Percentiles rank a stretch among this genome's conserved stretches.
Conservation (phyloP, 2,797 vertebrate species). For the Gymnodraco acuticeps region DNA sequence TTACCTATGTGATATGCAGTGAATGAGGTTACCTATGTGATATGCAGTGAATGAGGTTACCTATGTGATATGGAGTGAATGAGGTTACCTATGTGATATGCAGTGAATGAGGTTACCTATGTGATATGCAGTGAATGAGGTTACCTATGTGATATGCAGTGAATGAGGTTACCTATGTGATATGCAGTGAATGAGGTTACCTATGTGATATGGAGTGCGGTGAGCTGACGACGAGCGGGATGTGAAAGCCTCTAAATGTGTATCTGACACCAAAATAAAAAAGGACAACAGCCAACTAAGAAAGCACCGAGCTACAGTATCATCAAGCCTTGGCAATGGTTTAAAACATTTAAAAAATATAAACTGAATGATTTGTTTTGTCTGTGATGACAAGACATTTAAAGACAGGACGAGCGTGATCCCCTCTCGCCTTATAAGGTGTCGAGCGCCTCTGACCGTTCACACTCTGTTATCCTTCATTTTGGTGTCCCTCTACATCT, state of each 20-base stretch:
- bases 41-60: conserved; percentile 14
- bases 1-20: too few species aligned
- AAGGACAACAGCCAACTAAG: conserved; percentile 19
- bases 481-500: conserved; percentile 35
- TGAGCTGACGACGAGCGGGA: conserved; percentile 15
- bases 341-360: neutral
- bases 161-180: too few species aligned
- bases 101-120: neutral
- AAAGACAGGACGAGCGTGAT: conserved; percentile 2
- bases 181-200: too few species aligned
- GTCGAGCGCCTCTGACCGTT: conserved; percentile 5
- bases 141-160: conserved; percentile 29
- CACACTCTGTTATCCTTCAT: conserved; percentile 26
- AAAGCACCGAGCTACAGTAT: conserved; percentile 19
- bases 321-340: neutral
- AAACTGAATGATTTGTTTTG: neutral
- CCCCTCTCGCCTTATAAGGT: neutral
- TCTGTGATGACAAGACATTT: conserved; percentile 1
- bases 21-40: conserved; percentile 7
- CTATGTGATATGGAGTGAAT: conserved; percentile 34
- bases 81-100: too few species aligned
- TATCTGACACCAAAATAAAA: conserved; percentile 52
- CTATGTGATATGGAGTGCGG: conserved; percentile 28
- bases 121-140: conserved; percentile 27
- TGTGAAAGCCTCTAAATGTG: conserved; percentile 31